Percentiles rank a stretch among this genome's conserved stretches.
These are phyloP conservation scores for Drosophila sp. DNA, from an alignment of 1,140 invertebrate genomes.

Conservation along the genomic window DNA sequence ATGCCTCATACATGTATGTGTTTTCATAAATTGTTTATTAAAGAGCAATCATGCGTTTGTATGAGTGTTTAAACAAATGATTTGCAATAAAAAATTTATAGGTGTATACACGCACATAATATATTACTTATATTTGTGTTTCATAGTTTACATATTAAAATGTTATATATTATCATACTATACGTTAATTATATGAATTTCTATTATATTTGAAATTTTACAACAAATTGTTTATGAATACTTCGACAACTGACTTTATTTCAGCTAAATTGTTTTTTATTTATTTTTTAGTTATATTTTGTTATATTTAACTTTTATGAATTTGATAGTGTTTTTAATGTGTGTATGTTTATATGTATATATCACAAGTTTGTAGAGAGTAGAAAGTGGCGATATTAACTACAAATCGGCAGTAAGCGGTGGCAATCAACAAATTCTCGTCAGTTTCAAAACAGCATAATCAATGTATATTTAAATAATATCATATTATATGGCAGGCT, in stretches of 20 bases:
- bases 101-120: slow-evolving; percentile 8
- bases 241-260: slow-evolving; percentile 1
- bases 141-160: slow-evolving; percentile 3
- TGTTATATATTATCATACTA: neutral
- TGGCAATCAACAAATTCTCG: slow-evolving; percentile 11
- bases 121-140: neutral
- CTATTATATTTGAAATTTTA: neutral
- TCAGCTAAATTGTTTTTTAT: neutral
- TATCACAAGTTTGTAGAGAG: slow-evolving; percentile 82
- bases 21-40: slow-evolving; percentile 2
- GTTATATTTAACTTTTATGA: neutral
- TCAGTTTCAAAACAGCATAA: slow-evolving; percentile 14
- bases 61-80: slow-evolving; percentile 12
- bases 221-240: slow-evolving; percentile 6
- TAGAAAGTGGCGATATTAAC: slow-evolving; percentile 66
- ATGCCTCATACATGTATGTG: neutral
- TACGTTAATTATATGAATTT: slow-evolving; percentile 3
- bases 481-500: slow-evolving; percentile 3
- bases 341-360: slow-evolving; percentile 52
- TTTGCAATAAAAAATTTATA: slow-evolving; percentile 26
- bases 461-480: slow-evolving; percentile 4
- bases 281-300: slow-evolving; percentile 18
- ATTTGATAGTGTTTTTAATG: slow-evolving; percentile 34
- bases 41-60: slow-evolving; percentile 8
- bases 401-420: slow-evolving; percentile 64